Evolutionary conservation across 2,113 vertebrate genomes (phyloP), one percentile per base, ranked within the genome.

Genomic region (Synodontis membranacea): DNA sequence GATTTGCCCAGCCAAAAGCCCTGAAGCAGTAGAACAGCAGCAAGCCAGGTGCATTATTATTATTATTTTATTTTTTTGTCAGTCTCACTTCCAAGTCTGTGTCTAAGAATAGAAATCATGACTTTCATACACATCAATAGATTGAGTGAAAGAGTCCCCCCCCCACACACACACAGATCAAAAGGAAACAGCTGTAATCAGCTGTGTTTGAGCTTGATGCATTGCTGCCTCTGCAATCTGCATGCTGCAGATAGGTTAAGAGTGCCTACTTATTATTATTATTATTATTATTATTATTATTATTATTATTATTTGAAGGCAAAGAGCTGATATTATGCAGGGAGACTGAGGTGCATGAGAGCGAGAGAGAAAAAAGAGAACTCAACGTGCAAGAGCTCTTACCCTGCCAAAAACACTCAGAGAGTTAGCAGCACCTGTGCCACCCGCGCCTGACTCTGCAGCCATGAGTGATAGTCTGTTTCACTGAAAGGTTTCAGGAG

Each of bases 401-500:
- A 64, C 60, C 17, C 34, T 87, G 80, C 87, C 84, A 86, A 82
- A 80, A 80, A 74, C 62, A 44, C 83, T 39, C 74, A 58, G 54
- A 82, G 80, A 78, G 76, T 78, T 60, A 80, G 75, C 66, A 76
- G 75, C 88, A 91, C 88, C 84, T 89, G 88, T 85, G 83, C 87
- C 74, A 60, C 52, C 25, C 76, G 80, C 79, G 48, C 76, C 75
- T 66, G 46, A 85, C 89, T 62, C 21, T 37, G 31, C 83, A 82
- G 81, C 66, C 64, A 74, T 82, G 87, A 90, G 81, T 72, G 89
- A 90, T 89, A 84, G 86, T 80, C 79, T 39, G 72, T 90, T 86
- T 88, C 68, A 23, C 86, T 75, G 64, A 88, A 86, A 89, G 81
- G 50, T 80, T 87, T 79, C 80, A 28, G 84, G 60, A 88, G 68